phyloP scores from a whole-genome alignment of 2,888 invertebrate species.

The Pharmacophagus antenor region DNA sequence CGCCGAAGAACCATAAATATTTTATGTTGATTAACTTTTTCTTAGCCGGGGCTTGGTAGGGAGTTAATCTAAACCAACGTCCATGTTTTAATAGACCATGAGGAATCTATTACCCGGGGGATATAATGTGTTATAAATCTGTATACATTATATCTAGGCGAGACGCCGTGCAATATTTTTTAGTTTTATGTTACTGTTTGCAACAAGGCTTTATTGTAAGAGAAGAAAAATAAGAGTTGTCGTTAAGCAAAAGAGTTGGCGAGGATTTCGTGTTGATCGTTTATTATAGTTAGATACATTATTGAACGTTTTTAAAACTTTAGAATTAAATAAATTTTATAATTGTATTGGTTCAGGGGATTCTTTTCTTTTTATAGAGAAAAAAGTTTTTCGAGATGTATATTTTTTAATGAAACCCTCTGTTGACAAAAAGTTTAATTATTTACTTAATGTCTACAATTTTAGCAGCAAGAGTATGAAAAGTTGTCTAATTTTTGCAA shows the following conservation, averaged over 20 bases:
- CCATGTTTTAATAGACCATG: conserved; percentile 28
- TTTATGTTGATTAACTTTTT: conserved; percentile 33
- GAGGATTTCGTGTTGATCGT: not conserved
- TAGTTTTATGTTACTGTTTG: conserved; percentile 11
- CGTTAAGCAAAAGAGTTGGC: not conserved
- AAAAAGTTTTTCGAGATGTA: no score
- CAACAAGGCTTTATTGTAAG: conserved; percentile 5
- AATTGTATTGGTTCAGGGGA: no score
- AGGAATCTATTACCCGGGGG: conserved; percentile 25
- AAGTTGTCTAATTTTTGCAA: no score
- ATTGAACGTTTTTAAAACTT: no score
- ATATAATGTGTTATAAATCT: conserved; percentile 24
- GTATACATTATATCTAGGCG: conserved; percentile 18
- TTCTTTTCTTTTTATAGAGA: no score
- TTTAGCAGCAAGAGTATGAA: no score
- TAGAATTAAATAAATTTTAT: no score
- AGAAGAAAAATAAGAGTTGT: not conserved
- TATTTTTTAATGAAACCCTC: no score
- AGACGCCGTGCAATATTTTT: conserved; percentile 4
- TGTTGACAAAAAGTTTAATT: no score
- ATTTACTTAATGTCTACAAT: no score
- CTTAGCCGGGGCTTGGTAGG: conserved; percentile 18
- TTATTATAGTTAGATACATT: no score
- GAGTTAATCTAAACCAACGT: conserved; percentile 28
- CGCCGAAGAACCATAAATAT: conserved; percentile 30